Base-by-base conservation (phyloP, 2,797 vertebrate genomes). In the Betta splendens region DNA sequence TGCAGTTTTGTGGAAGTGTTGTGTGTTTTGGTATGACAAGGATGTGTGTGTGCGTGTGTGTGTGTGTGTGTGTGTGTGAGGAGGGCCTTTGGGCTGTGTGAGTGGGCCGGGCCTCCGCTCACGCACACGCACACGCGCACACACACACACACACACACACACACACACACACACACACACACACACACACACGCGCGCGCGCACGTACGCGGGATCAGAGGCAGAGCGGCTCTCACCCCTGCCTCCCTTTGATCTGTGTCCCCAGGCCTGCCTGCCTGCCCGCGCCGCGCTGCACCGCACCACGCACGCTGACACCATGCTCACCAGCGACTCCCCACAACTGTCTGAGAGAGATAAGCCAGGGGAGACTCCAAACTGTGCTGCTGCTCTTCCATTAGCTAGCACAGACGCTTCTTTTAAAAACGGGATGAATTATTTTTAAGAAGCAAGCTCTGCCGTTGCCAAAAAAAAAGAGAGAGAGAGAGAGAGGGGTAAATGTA, bases 341-440 rank as follows among this genome's bases (percentile, higher is more conserved):
- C 95, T 99, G 97, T 96, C 95, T 96, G 94, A 93, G 85, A 89
- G 95, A 96, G 96, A 99, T 98, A 98, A 99, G 95, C 93, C 90
- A 89, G 90, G 85, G 89, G 90, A 91, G 89, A 89, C 91, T 88
- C 87, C 84, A 85, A 84, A 89, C 84, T 83, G 78, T 81, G 83
- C 87, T 77, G 81, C 89, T 79, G 77, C 88, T 86, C 83, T 81
- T 81, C 87, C 87, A 91, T 90, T 89, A 89, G 87, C 88, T 77
- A 72, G 80, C 69, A 64, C 89, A 89, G 85, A 81, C 81, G 81
- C 84, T 89, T 86, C 86, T 86, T 87, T 81, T 82, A 83, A 89
- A 89, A 88, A 90, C 73, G 63, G 85, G 88, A 89, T 91, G 90
- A 92, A 92, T 91, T 90, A 89, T 87, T 85, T 92, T 91, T 90